phyloP scores from a whole-genome alignment of 2,888 invertebrate genomes.

The Trilocha varians region DNA sequence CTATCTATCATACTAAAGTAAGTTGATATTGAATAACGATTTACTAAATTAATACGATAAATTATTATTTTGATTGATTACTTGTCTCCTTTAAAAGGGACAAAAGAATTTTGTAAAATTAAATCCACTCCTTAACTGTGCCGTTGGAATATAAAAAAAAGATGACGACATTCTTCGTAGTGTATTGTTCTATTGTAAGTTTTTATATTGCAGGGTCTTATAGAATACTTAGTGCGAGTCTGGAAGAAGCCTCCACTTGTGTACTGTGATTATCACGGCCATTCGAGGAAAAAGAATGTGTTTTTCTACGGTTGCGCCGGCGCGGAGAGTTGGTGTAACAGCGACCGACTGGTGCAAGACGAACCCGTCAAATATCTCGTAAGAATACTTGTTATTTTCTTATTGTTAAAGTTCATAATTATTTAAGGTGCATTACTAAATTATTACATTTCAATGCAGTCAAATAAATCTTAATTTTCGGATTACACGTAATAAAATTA shows the following conservation, averaged over 20 bases:
- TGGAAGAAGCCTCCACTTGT: slow-evolving; percentile 75
- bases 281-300: slow-evolving; percentile 88
- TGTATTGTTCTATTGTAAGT: slow-evolving; percentile 9
- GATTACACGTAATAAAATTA: no score
- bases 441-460: no score
- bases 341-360: slow-evolving; percentile 70
- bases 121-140: no score
- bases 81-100: no score
- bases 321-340: slow-evolving; percentile 78
- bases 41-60: neutral
- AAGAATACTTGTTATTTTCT: slow-evolving; percentile 36
- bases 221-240: slow-evolving; percentile 75
- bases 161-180: no score
- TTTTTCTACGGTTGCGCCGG: slow-evolving; percentile 88
- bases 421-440: no score
- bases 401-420: no score
- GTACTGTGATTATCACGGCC: slow-evolving; percentile 86
- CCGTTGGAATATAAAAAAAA: no score
- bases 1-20: slow-evolving; percentile 87
- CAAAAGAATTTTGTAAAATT: no score
- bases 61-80: neutral
- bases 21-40: slow-evolving; percentile 22
- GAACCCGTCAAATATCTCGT: slow-evolving; percentile 76
- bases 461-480: no score
- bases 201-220: slow-evolving; percentile 58